A percentile compares a stretch with the other conserved stretches of the same genome.
These are phyloP conservation scores for Agonum fuliginosum DNA, from an alignment of 2,888 invertebrate genomes.

Conservation along the genomic window DNA sequence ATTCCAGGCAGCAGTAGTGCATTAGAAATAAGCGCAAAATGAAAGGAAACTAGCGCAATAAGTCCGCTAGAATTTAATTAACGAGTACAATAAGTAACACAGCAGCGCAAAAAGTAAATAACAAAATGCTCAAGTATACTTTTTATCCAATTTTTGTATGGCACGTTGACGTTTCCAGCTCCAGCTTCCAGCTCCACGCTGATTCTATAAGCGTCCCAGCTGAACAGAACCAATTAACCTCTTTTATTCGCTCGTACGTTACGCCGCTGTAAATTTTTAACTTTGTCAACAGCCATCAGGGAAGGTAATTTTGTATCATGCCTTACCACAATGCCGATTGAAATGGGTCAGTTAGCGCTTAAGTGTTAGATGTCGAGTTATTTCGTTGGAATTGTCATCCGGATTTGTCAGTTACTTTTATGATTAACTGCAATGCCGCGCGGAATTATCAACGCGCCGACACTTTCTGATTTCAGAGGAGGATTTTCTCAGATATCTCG, in stretches of 20 bases:
- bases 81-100: slow-evolving; percentile 42
- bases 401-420: no score
- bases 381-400: no score
- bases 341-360: no score
- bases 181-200: no score
- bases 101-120: slow-evolving; percentile 21
- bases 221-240: slow-evolving; percentile 44
- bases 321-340: no score
- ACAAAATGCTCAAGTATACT: slow-evolving; percentile 35
- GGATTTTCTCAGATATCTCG: no score
- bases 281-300: slow-evolving; percentile 32
- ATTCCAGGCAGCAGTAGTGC: neutral
- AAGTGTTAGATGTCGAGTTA: no score
- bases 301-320: no score
- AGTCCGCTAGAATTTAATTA: slow-evolving; percentile 33
- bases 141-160: slow-evolving; percentile 43
- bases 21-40: slow-evolving; percentile 16
- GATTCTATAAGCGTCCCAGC: slow-evolving; percentile 31
- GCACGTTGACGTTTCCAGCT: slow-evolving; percentile 11
- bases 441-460: no score
- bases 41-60: slow-evolving; percentile 27
- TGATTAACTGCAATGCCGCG: no score
- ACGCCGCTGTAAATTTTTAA: slow-evolving; percentile 25
- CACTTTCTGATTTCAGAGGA: no score
- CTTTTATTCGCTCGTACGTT: slow-evolving; percentile 15